Evolutionary conservation across 2,888 invertebrate species (phyloP).

Genomic region (Tiphia femorata): DNA sequence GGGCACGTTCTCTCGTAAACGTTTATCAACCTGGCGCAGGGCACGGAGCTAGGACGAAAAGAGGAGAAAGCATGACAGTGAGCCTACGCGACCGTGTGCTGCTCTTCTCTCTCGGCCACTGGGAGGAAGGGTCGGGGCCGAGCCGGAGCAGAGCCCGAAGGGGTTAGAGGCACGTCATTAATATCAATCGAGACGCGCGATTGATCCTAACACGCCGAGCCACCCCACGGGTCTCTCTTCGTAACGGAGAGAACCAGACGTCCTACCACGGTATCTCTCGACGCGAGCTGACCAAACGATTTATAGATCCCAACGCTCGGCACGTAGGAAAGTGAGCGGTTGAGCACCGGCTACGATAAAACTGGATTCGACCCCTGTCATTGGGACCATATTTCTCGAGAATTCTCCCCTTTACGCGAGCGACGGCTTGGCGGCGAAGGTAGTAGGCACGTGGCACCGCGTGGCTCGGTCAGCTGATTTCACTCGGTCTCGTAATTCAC

Average conservation of each 20-base stretch:
- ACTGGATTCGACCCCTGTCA: constrained; percentile 55
- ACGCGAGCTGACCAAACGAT: constrained; percentile 41
- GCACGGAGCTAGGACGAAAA: too few relatives aligned
- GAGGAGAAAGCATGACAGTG: too few relatives aligned
- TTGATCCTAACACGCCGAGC: constrained; percentile 31
- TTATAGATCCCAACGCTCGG: constrained; percentile 43
- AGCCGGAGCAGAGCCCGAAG: constrained; percentile 13
- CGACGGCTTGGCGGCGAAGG: too few relatives aligned
- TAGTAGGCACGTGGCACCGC: constrained; percentile 54
- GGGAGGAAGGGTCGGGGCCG: not conserved
- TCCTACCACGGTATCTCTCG: too few relatives aligned
- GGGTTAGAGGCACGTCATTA: constrained; percentile 47
- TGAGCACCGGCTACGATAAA: too few relatives aligned
- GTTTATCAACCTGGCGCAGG: too few relatives aligned
- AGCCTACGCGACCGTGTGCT: too few relatives aligned
- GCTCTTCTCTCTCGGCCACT: too few relatives aligned
- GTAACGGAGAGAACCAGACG: constrained; percentile 29
- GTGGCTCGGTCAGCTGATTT: constrained; percentile 42
- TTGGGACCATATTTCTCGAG: constrained; percentile 52
- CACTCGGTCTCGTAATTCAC: not conserved
- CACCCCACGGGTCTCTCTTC: constrained; percentile 16
- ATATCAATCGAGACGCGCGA: constrained; percentile 47
- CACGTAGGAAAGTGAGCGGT: constrained; percentile 26
- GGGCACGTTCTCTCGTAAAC: too few relatives aligned
- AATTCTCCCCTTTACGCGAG: constrained; percentile 41